Conservation (phyloP, 2,113 vertebrate genomes). For the Lepisosteus osseus region DNA sequence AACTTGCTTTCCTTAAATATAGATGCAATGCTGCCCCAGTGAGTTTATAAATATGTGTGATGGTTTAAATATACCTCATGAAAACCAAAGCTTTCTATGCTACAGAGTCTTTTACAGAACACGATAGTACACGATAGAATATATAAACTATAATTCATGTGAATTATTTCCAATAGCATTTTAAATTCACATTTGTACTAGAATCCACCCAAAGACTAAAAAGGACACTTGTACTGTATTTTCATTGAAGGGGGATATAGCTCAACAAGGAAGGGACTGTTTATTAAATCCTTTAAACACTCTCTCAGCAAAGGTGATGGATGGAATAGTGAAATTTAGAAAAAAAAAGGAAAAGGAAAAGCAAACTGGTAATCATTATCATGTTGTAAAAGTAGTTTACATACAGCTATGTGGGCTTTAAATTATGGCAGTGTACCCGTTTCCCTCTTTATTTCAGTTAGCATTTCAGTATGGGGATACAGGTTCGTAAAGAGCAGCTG, state of each 20-base stretch:
- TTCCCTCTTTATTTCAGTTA: background rate
- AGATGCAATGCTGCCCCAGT: no score
- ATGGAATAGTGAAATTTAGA: slow-evolving; percentile 3
- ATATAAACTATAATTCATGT: no score
- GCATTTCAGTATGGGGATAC: background rate
- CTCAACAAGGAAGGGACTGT: background rate
- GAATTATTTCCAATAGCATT: no score
- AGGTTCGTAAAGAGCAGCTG: background rate
- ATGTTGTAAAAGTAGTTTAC: background rate
- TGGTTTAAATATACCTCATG: no score
- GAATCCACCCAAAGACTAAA: no score
- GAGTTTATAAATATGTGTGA: no score
- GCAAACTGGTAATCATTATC: background rate
- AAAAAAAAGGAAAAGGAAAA: background rate
- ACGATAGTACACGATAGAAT: no score
- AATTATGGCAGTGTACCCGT: background rate
- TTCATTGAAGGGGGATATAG: background rate
- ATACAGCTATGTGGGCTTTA: slow-evolving; percentile 1
- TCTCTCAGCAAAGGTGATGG: background rate
- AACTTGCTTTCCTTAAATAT: no score
- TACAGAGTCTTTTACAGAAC: no score
- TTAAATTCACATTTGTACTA: no score
- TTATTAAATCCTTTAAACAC: slow-evolving; percentile 3
- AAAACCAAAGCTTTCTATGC: no score
- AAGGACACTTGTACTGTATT: no score